Conservation (phyloP, 64 coral and sea anemone genomes). For the Actinia tenebrosa region DNA sequence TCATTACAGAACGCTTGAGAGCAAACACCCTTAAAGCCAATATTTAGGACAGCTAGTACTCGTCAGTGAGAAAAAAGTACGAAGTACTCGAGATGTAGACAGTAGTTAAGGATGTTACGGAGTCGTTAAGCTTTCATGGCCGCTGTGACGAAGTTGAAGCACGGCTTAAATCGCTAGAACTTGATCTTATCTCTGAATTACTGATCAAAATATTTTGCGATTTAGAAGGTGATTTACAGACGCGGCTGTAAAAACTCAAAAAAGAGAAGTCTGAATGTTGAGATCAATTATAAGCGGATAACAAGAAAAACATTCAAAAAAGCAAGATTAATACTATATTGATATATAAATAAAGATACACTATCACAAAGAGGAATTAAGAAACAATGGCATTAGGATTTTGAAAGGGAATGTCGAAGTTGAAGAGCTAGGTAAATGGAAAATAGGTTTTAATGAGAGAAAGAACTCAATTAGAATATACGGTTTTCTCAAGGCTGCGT, state of each 20-base stretch:
- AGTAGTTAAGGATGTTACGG: neutral
- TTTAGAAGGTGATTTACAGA: neutral
- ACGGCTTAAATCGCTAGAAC: neutral
- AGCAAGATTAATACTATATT: no score
- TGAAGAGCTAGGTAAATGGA: no score
- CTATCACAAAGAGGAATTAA: no score
- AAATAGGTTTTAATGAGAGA: no score
- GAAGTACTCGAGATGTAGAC: neutral
- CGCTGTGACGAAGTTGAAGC: neutral
- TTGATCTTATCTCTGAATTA: neutral
- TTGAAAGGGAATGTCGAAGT: no score
- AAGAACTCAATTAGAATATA: no score
- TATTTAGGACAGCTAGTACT: neutral
- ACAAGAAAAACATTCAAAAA: neutral
- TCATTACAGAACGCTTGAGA: neutral
- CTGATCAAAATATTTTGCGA: neutral
- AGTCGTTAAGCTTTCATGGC: neutral
- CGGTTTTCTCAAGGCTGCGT: no score
- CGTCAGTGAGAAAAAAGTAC: neutral
- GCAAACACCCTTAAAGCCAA: neutral
- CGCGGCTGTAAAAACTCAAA: neutral
- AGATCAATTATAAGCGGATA: neutral
- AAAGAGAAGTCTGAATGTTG: neutral
- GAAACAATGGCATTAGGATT: no score
- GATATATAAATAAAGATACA: no score